Base-by-base conservation (phyloP, 92 coral and sea anemone genomes). In the Micromussa lordhowensis region DNA sequence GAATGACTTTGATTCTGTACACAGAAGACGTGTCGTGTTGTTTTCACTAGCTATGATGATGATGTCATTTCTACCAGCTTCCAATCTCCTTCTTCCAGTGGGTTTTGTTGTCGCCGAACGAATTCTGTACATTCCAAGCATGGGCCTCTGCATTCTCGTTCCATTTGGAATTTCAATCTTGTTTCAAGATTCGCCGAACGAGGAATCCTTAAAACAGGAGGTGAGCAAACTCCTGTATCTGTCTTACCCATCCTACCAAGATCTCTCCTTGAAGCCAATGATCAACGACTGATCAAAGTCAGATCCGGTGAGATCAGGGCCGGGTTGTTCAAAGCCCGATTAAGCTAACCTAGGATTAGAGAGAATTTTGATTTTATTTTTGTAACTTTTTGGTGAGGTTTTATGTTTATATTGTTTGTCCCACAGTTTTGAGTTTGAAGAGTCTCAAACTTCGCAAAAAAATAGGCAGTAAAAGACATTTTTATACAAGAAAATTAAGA, bases 51-150 rank as follows among this genome's bases (percentile, higher is more conserved):
- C 85, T 72, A 87, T 95, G 93, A 4, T 89, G 24, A 63, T 78
- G 38, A 87, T 95, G 0, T 96, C 98, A 10, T 95, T 95, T 84
- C 82, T 93, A 3, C 98, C 98, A 2, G 98, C 98, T 18, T 91
- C 94, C 2, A 95, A 95, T 84, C 87, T 95, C 74, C 89, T 95
- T 73, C 76, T 95, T 44, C 92, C 98, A 2, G 98, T 95, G 31
- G 98, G 98, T 9, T 95, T 95, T 80, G 98, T 95, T 1, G 55
- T 95, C 31, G 98, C 98, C 10, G 98, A 95, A 79, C 86, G 98
- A 55, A 63, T 95, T 31, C 89, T 95, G 57, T 95, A 95, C 87
- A 83, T 95, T 19, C 98, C 98, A 17, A 95, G 96, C 74, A 91
- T 95, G 94, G 98, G 98, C 0, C 80, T 85, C 71, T 91, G 96